Conservation (phyloP, 2,888 invertebrate species). For the Drosophila macrospina region DNA sequence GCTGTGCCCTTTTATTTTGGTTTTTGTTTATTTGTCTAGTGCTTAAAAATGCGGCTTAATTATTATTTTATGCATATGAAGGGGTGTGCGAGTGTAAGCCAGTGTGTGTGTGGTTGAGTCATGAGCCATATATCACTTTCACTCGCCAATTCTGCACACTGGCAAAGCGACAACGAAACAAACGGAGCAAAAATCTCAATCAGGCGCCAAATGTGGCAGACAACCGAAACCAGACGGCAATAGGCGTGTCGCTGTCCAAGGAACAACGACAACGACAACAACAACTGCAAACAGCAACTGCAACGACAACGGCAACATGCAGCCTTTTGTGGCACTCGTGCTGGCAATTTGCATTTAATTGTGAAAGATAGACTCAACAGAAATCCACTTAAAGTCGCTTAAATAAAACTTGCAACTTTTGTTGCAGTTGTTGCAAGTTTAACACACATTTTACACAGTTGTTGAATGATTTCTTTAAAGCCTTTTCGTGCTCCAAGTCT, state of each 20-base stretch:
- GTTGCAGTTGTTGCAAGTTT: constrained; percentile 24
- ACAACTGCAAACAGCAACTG: constrained; percentile 34
- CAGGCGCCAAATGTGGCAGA: constrained; percentile 51
- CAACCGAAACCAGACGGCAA: constrained; percentile 52
- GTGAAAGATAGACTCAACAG: constrained; percentile 43
- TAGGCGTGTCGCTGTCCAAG: constrained; percentile 34
- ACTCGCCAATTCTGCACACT: constrained; percentile 60
- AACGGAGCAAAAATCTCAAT: constrained; percentile 69
- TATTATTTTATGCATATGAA: constrained; percentile 78
- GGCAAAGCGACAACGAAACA: constrained; percentile 29
- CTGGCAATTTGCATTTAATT: constrained; percentile 57
- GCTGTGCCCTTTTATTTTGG: constrained; percentile 67
- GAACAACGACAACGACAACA: constrained; percentile 27
- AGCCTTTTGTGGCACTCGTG: constrained; percentile 21
- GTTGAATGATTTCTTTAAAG: constrained; percentile 24
- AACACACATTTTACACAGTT: constrained; percentile 6
- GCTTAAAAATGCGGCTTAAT: constrained; percentile 76
- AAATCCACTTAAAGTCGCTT: constrained; percentile 24
- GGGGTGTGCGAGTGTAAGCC: constrained; percentile 46
- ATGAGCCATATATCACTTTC: constrained; percentile 77
- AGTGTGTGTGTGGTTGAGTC: constrained; percentile 57
- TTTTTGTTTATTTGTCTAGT: constrained; percentile 55
- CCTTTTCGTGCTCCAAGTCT: constrained; percentile 14
- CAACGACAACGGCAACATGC: constrained; percentile 22
- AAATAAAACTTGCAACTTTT: constrained; percentile 19